Conservation (phyloP, 2,113 vertebrate species). For the Orthonyx spaldingii region DNA sequence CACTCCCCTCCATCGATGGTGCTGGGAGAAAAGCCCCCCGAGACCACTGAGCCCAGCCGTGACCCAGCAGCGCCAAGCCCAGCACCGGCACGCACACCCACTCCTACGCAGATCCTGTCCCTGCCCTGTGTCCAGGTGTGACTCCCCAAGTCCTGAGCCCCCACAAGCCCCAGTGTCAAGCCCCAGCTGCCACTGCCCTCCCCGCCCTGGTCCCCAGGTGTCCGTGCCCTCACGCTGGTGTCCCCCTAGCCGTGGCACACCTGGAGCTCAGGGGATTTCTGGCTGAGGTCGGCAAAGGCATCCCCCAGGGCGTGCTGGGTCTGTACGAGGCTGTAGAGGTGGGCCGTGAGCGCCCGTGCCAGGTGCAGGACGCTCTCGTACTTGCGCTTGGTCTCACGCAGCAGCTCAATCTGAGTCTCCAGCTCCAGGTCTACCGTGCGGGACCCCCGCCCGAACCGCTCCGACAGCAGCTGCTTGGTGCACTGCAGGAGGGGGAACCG, state of each 20-base stretch:
- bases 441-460: conserved; percentile 91
- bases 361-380: conserved; percentile 89
- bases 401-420: conserved; percentile 93
- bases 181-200: no score
- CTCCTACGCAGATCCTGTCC: rapidly evolving
- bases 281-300: conserved; percentile 95
- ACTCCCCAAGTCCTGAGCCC: no score
- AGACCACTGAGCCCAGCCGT: background rate
- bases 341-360: conserved; percentile 86
- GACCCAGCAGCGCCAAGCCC: background rate
- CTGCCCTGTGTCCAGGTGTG: background rate
- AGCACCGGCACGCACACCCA: rapidly evolving
- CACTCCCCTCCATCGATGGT: background rate
- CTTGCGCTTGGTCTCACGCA: conserved; percentile 94
- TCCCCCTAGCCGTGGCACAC: background rate
- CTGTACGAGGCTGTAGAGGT: conserved; percentile 97
- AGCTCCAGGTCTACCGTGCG: conserved; percentile 94
- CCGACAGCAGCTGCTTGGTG: conserved; percentile 93
- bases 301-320: conserved; percentile 94
- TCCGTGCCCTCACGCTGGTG: background rate
- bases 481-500: conserved; percentile 67
- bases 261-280: conserved; percentile 95
- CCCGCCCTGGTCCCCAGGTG: background rate
- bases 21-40: background rate
- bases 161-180: no score